Conservation (phyloP, 2,113 vertebrate genomes). For the Riparia riparia region DNA sequence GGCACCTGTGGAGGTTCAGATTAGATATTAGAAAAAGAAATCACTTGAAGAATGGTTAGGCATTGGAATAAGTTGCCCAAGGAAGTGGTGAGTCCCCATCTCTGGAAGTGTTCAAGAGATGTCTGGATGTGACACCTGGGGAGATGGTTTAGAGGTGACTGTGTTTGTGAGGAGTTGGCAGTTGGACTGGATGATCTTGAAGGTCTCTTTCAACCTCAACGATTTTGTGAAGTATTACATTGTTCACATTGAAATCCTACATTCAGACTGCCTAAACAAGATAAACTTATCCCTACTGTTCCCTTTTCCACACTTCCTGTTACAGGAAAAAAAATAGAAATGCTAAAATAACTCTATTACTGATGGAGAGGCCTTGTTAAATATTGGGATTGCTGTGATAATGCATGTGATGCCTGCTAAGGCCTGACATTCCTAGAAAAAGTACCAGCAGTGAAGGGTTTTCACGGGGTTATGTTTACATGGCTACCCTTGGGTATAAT, state of each 20-base stretch:
- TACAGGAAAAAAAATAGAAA: background rate
- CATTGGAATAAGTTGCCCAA: background rate
- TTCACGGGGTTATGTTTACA: background rate
- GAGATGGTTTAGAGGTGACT: background rate
- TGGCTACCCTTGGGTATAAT: background rate
- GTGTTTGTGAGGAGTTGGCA: background rate
- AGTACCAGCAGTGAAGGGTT: background rate
- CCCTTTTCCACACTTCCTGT: background rate
- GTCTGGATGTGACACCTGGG: background rate
- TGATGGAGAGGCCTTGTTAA: background rate
- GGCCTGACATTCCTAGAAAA: background rate
- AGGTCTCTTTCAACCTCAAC: background rate
- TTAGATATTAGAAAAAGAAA: background rate
- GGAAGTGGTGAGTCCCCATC: background rate
- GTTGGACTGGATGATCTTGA: background rate
- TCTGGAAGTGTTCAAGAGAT: background rate
- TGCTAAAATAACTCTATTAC: background rate
- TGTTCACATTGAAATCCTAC: background rate
- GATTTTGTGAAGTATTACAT: background rate
- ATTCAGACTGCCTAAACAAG: background rate
- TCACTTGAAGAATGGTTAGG: background rate
- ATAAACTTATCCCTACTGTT: background rate
- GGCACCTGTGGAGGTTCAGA: background rate
- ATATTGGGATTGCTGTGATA: background rate
- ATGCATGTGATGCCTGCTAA: background rate